A percentile compares a stretch with the other conserved stretches of the same genome.
These are phyloP conservation scores for Ostrea denselamellosa DNA, from an alignment of 1,140 invertebrate species.

Conservation along the genomic window DNA sequence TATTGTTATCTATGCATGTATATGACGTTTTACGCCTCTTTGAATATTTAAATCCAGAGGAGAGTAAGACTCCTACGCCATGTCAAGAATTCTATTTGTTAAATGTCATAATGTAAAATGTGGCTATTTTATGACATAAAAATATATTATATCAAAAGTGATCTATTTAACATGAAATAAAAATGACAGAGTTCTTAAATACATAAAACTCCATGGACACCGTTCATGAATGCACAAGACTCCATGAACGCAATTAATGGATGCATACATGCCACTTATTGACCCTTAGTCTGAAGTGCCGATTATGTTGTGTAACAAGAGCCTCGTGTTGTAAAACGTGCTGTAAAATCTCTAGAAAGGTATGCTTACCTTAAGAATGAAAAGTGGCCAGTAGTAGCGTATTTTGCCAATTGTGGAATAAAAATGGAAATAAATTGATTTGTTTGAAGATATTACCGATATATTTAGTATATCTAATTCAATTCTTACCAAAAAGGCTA, in stretches of 20 bases:
- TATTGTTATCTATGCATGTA: too few species aligned
- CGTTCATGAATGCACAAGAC: too few species aligned
- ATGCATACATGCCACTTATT: neutral
- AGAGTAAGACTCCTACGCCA: too few species aligned
- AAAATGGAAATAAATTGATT: neutral
- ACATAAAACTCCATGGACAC: neutral
- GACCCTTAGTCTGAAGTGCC: neutral
- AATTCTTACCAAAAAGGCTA: too few species aligned
- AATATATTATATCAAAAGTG: too few species aligned
- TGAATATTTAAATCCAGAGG: too few species aligned
- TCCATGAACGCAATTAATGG: neutral
- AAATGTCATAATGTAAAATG: too few species aligned
- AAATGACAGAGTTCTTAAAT: neutral
- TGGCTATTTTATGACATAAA: neutral
- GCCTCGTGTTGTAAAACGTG: neutral
- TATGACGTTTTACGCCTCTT: too few species aligned
- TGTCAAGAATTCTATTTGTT: too few species aligned
- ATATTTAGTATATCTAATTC: neutral
- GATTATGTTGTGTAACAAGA: neutral
- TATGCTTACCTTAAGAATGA: too few species aligned
- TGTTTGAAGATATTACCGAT: neutral
- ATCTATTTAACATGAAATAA: neutral
- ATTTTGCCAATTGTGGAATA: too few species aligned
- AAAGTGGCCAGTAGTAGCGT: neutral
- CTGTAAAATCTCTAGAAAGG: neutral